Base-by-base conservation (phyloP, 2,888 invertebrate species). In the Pelosia muscerda region DNA sequence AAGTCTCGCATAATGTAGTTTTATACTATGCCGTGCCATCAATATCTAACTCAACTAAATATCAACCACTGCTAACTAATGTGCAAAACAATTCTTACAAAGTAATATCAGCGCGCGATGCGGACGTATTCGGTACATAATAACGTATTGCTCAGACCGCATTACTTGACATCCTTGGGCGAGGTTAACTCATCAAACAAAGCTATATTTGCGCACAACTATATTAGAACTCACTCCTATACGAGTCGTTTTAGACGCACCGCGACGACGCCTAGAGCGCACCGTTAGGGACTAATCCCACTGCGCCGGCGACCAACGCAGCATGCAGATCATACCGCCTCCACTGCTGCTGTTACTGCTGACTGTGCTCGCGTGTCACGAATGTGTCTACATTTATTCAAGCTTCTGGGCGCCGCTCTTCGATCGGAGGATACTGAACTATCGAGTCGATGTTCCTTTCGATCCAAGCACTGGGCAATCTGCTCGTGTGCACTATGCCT, bases 331-430 rank as follows among this genome's bases (percentile, higher is more conserved):
- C 61, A 67, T 70, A 64, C 23, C 15, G 10, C 38, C 11, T 3
- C 64, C 64, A 53, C 28, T 57, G 23, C 28, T 57, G 1, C 38
- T 49, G n/a, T 9, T 65, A 13, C 6, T 65, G 13, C 13, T 70
- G 9, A 22, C 19, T 22, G 25, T 57, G n/a, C 15, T 68, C n/a
- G 31, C 54, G 23, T 72, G 72, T 23, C 84, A 86, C 69, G 86
- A 86, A 19, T 76, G 84, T 62, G 82, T 81, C 15, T 75, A 78
- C 19, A 68, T 90, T 4, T 90, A 88, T 75, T 94, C 94, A 0
- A 92, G 91, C 84, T 95, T 95, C 81, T 95, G 91, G 90, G 92
- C 90, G 62, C 93, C 94, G 11, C 73, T 94, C 42, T 90, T 86
- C 53, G 87, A 93, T 72, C 87, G 89, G 0, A 84, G 85, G 25